Base-by-base conservation (phyloP, 1,140 invertebrate species). In the Pantala flavescens region DNA sequence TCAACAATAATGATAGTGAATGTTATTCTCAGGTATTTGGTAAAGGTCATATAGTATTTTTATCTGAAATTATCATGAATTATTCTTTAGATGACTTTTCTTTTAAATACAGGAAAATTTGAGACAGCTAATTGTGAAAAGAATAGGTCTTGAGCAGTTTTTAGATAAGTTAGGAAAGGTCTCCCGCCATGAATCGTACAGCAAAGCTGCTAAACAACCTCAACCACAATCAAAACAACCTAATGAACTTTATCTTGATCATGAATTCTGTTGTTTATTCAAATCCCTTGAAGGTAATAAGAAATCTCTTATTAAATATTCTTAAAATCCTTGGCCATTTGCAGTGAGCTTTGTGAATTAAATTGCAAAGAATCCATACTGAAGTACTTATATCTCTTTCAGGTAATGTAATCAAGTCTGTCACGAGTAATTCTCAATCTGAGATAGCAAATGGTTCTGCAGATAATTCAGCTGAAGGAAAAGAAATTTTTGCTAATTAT, bases 251-350 rank as follows among this genome's bases (percentile, higher is more conserved):
- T 84, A 98, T 24, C 87, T 99, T 73, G 98, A 99, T 83, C 95
- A 95, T 83, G 94, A 98, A 82, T 99, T 98, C 84, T 97, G 95
- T 80, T 90, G 90, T 79, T 83, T 98, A 14, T 94, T 93, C 78
- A 95, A 94, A 84, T 86, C 85, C 12, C 81, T 93, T 24, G 91
- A 94, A 63, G 49, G 49, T 63, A 63, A 63, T 3, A 14, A 19
- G 9, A 36, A 36, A 9, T 9, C 2, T 36, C 9, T 36, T 36
- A 2, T 36, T 36, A 36, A 36, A 5, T 36, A 5, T 36, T 36
- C 28, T 2, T n/a, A n/a, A n/a, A n/a, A n/a, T n/a, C n/a, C n/a
- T n/a, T n/a, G n/a, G n/a, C n/a, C n/a, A n/a, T n/a, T n/a, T n/a
- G n/a, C n/a, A n/a, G n/a, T n/a, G n/a, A n/a, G n/a, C n/a, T n/a